Evolutionary conservation across 2,888 invertebrate genomes (phyloP).

Genomic region (Apodemia mormo): DNA sequence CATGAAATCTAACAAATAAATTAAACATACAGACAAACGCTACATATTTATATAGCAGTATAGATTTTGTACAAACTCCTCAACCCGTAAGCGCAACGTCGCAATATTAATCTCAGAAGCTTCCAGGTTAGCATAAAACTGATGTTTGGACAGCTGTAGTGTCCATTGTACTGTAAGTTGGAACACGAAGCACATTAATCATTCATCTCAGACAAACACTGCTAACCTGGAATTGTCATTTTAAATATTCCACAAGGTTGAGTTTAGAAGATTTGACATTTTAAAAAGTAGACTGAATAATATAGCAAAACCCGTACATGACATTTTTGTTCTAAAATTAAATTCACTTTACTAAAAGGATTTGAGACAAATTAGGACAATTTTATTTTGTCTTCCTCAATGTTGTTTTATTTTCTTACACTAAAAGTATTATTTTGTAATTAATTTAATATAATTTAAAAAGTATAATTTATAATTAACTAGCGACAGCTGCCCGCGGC

Average conservation of each 20-base stretch:
- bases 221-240: conserved; percentile 8
- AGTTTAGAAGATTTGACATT: conserved; percentile 5
- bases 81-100: neutral
- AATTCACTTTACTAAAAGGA: neutral
- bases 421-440: too few relatives aligned
- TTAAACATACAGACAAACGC: too few relatives aligned
- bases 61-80: too few relatives aligned
- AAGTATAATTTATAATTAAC: too few relatives aligned
- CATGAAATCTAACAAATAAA: too few relatives aligned
- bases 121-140: conserved; percentile 6
- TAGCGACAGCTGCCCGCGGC: too few relatives aligned
- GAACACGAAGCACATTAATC: conserved; percentile 5
- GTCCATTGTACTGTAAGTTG: conserved; percentile 1
- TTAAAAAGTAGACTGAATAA: neutral
- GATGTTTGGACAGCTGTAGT: conserved; percentile 11
- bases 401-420: too few relatives aligned
- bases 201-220: conserved; percentile 5
- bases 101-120: neutral
- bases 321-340: neutral
- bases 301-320: neutral
- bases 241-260: conserved; percentile 1
- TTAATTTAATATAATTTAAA: too few relatives aligned
- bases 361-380: too few relatives aligned
- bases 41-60: too few relatives aligned
- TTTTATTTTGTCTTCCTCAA: too few relatives aligned